A percentile compares a stretch with the other conserved stretches of the same genome.
phyloP scores from a whole-genome alignment of 2,797 vertebrate genomes.

The Tokudaia tokunoshimensis region DNA sequence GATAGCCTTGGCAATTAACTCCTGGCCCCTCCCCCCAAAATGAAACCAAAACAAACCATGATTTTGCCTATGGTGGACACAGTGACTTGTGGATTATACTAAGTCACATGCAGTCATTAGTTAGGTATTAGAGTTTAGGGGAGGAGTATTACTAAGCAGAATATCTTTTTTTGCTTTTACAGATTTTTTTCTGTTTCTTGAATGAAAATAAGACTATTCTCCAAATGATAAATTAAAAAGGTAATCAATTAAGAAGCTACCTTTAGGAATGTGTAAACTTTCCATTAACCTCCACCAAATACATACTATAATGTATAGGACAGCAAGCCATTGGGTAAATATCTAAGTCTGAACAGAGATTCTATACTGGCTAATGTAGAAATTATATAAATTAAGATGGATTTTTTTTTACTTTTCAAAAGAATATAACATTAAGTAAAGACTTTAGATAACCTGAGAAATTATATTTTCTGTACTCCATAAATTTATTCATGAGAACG shows the following conservation, averaged over 20 bases:
- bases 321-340: slow-evolving; percentile 56
- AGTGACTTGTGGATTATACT: background rate
- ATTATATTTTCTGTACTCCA: background rate
- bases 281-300: slow-evolving; percentile 66
- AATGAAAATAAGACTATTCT: slow-evolving; percentile 70
- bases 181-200: slow-evolving; percentile 26
- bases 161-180: slow-evolving; percentile 26
- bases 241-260: slow-evolving; percentile 34
- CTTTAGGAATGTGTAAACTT: slow-evolving; percentile 67
- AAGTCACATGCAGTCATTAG: background rate
- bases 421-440: slow-evolving; percentile 26
- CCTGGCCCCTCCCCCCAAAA: background rate
- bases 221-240: slow-evolving; percentile 63
- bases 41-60: background rate
- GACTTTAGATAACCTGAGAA: background rate
- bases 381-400: slow-evolving; percentile 52
- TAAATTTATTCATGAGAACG: slow-evolving; percentile 55
- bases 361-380: slow-evolving; percentile 38
- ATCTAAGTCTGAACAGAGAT: slow-evolving; percentile 62
- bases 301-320: slow-evolving; percentile 63
- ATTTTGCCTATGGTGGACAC: background rate
- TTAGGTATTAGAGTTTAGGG: background rate
- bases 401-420: slow-evolving; percentile 50
- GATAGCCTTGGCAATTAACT: slow-evolving; percentile 21
- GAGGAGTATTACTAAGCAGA: background rate